phyloP scores from a whole-genome alignment of 2,888 invertebrate species.

The Cordilura impudica region DNA sequence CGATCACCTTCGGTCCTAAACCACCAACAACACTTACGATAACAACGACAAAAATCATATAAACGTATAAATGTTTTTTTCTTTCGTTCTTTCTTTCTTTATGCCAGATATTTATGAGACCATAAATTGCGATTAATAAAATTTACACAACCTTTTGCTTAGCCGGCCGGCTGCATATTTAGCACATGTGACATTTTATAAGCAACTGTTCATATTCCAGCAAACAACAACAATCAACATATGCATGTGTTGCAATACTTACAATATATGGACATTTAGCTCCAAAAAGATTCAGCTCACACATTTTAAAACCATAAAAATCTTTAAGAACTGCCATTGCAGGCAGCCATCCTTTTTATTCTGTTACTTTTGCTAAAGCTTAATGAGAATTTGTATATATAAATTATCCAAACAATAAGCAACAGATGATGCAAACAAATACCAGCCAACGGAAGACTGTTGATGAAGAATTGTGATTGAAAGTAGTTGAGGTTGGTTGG shows the following conservation, averaged over 20 bases:
- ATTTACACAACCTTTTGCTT: constrained; percentile 69
- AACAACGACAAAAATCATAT: constrained; percentile 25
- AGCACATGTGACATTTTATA: constrained; percentile 61
- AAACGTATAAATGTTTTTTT: constrained; percentile 30
- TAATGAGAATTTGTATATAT: constrained; percentile 60
- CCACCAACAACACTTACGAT: background rate
- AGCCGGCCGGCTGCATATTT: constrained; percentile 58
- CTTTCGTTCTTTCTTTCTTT: constrained; percentile 48
- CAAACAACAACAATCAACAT: constrained; percentile 21
- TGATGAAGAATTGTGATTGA: constrained; percentile 43
- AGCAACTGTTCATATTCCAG: constrained; percentile 56
- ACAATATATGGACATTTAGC: background rate
- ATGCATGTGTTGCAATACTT: constrained; percentile 1
- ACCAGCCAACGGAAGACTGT: background rate
- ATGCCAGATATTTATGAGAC: constrained; percentile 72
- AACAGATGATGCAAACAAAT: constrained; percentile 23
- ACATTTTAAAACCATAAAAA: constrained; percentile 22
- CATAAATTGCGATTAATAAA: constrained; percentile 78
- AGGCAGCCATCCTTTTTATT: constrained; percentile 28
- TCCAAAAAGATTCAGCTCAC: constrained; percentile 3
- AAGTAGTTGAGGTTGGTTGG: constrained; percentile 30
- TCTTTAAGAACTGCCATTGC: constrained; percentile 34
- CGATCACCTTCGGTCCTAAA: constrained; percentile 42
- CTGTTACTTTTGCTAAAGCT: constrained; percentile 23
- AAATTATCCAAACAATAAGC: constrained; percentile 55